phyloP scores from a whole-genome alignment of 2,113 vertebrate genomes.

The Oceanites oceanicus region DNA sequence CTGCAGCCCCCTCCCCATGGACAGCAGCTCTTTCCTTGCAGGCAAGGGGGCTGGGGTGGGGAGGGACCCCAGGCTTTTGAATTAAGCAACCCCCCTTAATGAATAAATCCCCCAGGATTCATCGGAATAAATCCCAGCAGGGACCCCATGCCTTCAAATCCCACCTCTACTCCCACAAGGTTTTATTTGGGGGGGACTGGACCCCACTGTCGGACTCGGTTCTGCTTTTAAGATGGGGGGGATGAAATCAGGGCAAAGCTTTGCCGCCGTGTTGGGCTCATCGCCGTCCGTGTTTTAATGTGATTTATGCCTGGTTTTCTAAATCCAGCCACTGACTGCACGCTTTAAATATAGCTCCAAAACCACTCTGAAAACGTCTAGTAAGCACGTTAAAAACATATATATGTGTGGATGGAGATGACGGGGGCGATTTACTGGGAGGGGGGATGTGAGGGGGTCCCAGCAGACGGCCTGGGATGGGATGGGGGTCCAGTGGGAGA shows the following conservation, averaged over 20 bases:
- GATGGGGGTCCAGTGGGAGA: not conserved
- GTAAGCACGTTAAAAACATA: not conserved
- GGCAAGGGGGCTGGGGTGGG: not conserved
- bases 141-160: not conserved
- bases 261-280: not conserved
- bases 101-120: not conserved
- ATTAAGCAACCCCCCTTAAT: not conserved
- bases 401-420: not conserved
- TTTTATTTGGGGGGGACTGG: not conserved
- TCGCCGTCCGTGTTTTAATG: not conserved
- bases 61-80: not conserved
- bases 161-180: not conserved
- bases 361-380: not conserved
- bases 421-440: too few relatives aligned
- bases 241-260: not conserved
- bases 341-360: conserved; percentile 20
- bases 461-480: not conserved
- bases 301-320: conserved; percentile 39
- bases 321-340: conserved; percentile 20
- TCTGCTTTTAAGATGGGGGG: not conserved
- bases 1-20: not conserved
- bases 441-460: not conserved
- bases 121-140: not conserved
- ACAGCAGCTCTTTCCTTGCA: not conserved
- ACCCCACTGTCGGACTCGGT: not conserved